A percentile compares a stretch with the other conserved stretches of the same genome.
phyloP scores from a whole-genome alignment of 1,140 invertebrate genomes.

The Adelges cooleyi region DNA sequence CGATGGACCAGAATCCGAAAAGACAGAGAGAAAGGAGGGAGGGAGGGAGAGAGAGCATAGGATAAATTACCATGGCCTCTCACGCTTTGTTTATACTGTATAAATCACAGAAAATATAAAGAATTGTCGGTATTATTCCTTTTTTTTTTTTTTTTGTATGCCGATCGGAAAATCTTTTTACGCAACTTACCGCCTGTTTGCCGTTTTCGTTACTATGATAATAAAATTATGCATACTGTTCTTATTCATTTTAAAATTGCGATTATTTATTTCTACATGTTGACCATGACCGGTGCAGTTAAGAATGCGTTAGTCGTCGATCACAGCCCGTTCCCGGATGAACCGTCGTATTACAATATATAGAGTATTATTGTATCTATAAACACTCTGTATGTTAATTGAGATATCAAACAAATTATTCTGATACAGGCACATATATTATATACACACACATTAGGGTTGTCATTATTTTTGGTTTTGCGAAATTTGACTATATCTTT shows the following conservation, averaged over 20 bases:
- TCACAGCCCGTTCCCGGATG: too few species aligned
- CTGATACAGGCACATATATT: too few species aligned
- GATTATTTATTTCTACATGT: too few species aligned
- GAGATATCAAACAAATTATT: too few species aligned
- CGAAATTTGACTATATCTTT: too few species aligned
- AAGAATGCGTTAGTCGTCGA: too few species aligned
- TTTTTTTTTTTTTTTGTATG: not conserved
- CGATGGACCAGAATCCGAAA: not conserved
- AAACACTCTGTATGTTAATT: too few species aligned
- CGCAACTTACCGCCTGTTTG: not conserved
- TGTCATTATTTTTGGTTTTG: too few species aligned
- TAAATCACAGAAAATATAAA: not conserved
- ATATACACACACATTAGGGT: too few species aligned
- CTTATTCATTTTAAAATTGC: not conserved
- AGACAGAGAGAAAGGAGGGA: not conserved
- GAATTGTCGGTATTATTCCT: not conserved
- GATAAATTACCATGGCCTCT: not conserved
- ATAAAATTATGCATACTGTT: not conserved
- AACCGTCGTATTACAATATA: too few species aligned
- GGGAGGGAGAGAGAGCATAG: not conserved
- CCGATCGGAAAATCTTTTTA: not conserved
- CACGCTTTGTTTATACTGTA: constrained; percentile 22
- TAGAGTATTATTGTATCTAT: too few species aligned
- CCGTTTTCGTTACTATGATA: not conserved
- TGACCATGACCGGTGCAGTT: not conserved